Evolutionary conservation across 2,113 vertebrate species (phyloP).

Genomic region (Corydoras sp.): DNA sequence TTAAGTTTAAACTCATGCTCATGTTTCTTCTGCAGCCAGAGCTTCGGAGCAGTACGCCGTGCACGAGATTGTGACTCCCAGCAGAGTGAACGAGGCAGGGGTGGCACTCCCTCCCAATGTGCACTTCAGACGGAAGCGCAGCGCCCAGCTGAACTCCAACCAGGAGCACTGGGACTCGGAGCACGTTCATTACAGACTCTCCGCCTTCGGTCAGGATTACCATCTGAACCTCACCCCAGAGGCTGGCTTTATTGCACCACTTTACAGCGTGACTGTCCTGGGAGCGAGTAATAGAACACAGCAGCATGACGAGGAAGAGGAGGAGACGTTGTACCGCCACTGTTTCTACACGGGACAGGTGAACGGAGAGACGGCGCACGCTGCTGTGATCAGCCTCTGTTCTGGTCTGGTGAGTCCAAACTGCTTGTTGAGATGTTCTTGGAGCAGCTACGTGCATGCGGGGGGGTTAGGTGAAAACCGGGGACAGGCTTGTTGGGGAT

Average conservation of each 20-base stretch:
- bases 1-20: not conserved
- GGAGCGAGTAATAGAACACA: slow-evolving; percentile 40
- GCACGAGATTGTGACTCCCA: slow-evolving; percentile 88
- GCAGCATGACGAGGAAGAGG: slow-evolving; percentile 42
- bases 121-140: slow-evolving; percentile 92
- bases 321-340: slow-evolving; percentile 79
- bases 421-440: too few species aligned
- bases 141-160: slow-evolving; percentile 58
- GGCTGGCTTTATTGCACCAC: slow-evolving; percentile 91
- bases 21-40: slow-evolving; percentile 59
- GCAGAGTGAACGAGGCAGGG: slow-evolving; percentile 83
- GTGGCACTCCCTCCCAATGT: slow-evolving; percentile 76
- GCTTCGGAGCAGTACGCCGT: slow-evolving; percentile 70
- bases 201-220: slow-evolving; percentile 87
- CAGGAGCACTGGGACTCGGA: slow-evolving; percentile 74
- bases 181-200: slow-evolving; percentile 82
- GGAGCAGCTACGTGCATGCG: too few species aligned
- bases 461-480: too few species aligned
- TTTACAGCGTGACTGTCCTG: slow-evolving; percentile 86
- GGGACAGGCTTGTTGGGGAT: too few species aligned
- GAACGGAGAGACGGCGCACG: slow-evolving; percentile 80
- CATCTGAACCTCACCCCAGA: slow-evolving; percentile 89
- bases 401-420: slow-evolving; percentile 87
- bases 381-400: slow-evolving; percentile 94
- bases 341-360: slow-evolving; percentile 96